Evolutionary conservation across 2,888 invertebrate species (phyloP), one percentile per base, ranked within the genome.

Genomic region (Salticus scenicus): DNA sequence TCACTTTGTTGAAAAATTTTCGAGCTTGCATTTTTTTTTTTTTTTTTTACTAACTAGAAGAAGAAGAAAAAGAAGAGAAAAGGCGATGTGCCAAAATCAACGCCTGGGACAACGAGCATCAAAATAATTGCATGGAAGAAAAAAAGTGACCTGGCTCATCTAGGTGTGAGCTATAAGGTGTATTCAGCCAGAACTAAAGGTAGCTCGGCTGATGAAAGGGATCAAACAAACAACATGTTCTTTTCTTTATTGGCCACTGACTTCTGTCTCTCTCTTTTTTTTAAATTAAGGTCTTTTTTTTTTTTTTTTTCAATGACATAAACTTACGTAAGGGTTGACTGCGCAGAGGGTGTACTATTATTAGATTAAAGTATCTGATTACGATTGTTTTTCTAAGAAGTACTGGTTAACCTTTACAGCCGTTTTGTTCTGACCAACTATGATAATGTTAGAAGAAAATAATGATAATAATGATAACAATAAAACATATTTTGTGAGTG

Each of bases 161-260:
- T 67, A 67, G 67, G 67, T 67, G 67, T 67, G 7, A 37, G 33
- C 17, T 33, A 33, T 31, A 31, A 67, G 67, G 67, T 67, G 67
- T 24, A 67, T 37, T 37, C 33, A 67, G 67, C 67, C 67, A 67
- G 67, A 67, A 67, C 67, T 33, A 33, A 67, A 33, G 67, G 67
- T 24, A 57, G 10, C 37, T 37, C 4, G 17, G 20, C 24, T 24
- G 57, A 20, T 57, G 57, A 12, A 57, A 57, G 24, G 57, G 24
- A 17, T n/a, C 37, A 10, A 47, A 47, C 42, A 47, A 47, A 47
- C 7, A 17, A 47, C 14, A 47, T 10, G 7, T 47, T 47, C 17
- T 17, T 47, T 14, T 47, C 42, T 47, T 47, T 7, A 47, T 47
- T 47, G 42, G 42, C 2, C 42, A 17, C 10, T 17, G 42, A 47